These are phyloP conservation scores for Elephas maximus DNA, from an alignment of 2,113 vertebrate genomes.

Conservation along the genomic window DNA sequence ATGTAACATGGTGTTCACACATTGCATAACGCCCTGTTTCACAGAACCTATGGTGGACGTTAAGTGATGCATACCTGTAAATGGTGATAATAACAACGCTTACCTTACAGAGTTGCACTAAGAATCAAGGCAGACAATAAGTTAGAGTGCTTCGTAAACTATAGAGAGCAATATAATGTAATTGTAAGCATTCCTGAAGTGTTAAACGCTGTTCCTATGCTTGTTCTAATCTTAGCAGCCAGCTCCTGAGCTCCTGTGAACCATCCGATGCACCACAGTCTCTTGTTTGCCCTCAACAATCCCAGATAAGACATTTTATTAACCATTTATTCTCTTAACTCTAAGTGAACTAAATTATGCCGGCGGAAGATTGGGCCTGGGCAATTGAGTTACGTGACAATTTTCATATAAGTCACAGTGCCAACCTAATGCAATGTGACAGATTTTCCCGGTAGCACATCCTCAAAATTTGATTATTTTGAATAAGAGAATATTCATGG, in stretches of 20 bases:
- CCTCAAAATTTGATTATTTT: conserved; percentile 70
- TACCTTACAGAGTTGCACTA: not conserved
- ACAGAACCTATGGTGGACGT: too few species aligned
- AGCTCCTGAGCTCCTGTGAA: not conserved
- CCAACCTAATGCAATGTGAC: conserved; percentile 67
- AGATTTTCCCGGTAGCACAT: conserved; percentile 59
- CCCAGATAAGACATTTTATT: conserved; percentile 66
- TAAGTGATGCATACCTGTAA: not conserved
- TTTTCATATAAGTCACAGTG: conserved; percentile 58
- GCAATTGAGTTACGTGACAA: conserved; percentile 79
- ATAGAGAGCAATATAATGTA: not conserved
- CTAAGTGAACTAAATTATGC: conserved; percentile 77
- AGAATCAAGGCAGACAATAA: not conserved
- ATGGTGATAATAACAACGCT: not conserved
- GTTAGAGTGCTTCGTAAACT: not conserved
- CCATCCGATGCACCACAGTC: not conserved
- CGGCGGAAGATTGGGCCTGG: conserved; percentile 42
- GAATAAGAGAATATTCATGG: conserved; percentile 34
- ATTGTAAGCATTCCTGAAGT: not conserved
- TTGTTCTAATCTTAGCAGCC: not conserved
- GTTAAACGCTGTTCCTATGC: not conserved
- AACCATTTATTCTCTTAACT: conserved; percentile 60
- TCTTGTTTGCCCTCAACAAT: conserved; percentile 54
- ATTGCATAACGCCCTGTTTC: too few species aligned
- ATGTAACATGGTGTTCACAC: too few species aligned